Conservation (phyloP, 92 coral and sea anemone genomes). For the Paragorgia papillata region DNA sequence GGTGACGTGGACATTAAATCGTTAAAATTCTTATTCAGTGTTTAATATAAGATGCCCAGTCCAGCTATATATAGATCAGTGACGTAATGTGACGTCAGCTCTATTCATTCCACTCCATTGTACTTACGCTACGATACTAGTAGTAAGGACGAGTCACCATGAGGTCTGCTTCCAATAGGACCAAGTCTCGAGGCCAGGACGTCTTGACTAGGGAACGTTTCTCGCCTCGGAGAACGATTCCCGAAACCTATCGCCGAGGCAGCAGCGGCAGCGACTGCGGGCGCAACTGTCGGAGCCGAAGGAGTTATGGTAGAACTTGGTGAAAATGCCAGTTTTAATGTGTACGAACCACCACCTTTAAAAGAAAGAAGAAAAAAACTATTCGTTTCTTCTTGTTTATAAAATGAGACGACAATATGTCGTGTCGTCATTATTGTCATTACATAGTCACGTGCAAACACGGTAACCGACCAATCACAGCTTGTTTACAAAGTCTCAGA, state of each 20-base stretch:
- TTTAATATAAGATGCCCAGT: no score
- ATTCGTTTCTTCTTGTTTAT: background rate
- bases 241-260: conserved; percentile 37
- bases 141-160: conserved; percentile 25
- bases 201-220: conserved; percentile 38
- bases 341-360: conserved; percentile 97
- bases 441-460: no score
- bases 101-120: background rate
- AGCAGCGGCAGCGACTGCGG: conserved; percentile 99
- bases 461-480: no score
- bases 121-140: conserved; percentile 33
- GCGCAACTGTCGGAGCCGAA: conserved; percentile 99
- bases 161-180: conserved; percentile 43
- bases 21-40: no score
- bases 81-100: no score
- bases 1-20: no score
- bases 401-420: background rate
- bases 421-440: no score
- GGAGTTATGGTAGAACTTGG: conserved; percentile 99
- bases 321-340: conserved; percentile 95
- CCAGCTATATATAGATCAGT: no score
- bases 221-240: conserved; percentile 40
- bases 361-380: conserved; percentile 20
- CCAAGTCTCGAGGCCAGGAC: conserved; percentile 42
- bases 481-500: no score